Percentiles rank a stretch among this genome's conserved stretches.
Evolutionary conservation across 2,113 vertebrate species (phyloP).

Genomic region (Monarcha castaneiventris): DNA sequence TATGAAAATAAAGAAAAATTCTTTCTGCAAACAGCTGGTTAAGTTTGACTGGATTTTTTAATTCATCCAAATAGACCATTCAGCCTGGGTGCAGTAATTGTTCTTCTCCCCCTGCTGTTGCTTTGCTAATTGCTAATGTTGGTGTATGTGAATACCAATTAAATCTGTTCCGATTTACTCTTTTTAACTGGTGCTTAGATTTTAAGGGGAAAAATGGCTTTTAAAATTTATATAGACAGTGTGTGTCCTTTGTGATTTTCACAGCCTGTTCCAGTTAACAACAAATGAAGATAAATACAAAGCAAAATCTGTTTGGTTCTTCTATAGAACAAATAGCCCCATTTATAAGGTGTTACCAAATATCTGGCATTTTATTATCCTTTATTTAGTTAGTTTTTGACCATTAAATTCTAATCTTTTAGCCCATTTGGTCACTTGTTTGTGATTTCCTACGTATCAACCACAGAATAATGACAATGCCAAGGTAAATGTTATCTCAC

Average conservation of each 20-base stretch:
- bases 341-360: not conserved
- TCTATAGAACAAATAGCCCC: not conserved
- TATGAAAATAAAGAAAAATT: conserved; percentile 48
- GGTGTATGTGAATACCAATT: conserved; percentile 45
- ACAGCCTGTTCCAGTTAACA: conserved; percentile 52
- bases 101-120: not conserved
- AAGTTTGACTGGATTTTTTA: not conserved
- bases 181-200: conserved; percentile 54
- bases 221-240: conserved; percentile 72
- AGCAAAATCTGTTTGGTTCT: not conserved
- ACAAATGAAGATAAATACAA: conserved; percentile 70
- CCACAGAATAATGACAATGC: not conserved
- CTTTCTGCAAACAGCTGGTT: conserved; percentile 23
- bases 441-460: not conserved
- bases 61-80: not conserved
- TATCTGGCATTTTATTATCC: not conserved
- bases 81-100: conserved; percentile 4
- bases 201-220: conserved; percentile 63
- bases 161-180: conserved; percentile 55
- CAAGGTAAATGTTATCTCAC: conserved; percentile 21
- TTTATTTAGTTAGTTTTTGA: conserved; percentile 22
- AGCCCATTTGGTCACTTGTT: conserved; percentile 20
- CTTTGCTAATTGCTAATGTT: conserved; percentile 43
- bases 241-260: conserved; percentile 64
- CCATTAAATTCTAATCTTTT: conserved; percentile 21